Base-by-base conservation (phyloP, 2,113 vertebrate species). In the Bucco capensis region DNA sequence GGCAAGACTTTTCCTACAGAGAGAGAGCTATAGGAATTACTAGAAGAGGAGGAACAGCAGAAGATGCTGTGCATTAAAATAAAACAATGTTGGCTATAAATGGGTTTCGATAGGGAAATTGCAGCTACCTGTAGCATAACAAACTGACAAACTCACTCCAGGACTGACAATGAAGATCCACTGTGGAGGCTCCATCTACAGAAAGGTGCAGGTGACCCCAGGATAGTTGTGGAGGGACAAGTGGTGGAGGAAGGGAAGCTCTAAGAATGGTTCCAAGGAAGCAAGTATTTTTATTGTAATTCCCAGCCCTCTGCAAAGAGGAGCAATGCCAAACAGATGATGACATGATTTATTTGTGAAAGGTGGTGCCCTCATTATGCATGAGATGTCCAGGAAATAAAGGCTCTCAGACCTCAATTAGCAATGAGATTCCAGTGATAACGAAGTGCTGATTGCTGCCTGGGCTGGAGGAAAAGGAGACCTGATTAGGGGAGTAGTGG, bases 381-480 rank as follows among this genome's bases (percentile, higher is more conserved):
- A 94, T 95, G 91, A 97, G 78, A 88, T 93, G 69, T 90, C 74
- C 94, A 95, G 93, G 95, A 96, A 96, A 96, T 92, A 95, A 89
- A 86, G 60, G 60, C 78, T 65, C 46, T 76, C 78, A 89, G 83
- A 86, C 83, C 82, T 94, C 90, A 93, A 89, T 95, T 94, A 96
- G 58, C 57, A 73, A 46, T 51, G 86, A 86, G 90, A 94, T 93
- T 61, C 86, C 81, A 83, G 62, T 78, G 90, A 90, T 91, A 96
- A 95, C 13, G 2, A 88, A 95, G 57, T 3, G 0, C 51, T 88
- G 79, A 83, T 84, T 83, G 71, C 86, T 87, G 78, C 87, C 77
- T 74, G 1, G 10, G 10, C 58, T 75, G 82, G 87, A 75, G 46
- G 53, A 79, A 60, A 83, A 42, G 0, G 1, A 88, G 82, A 58